A percentile compares a stretch with the other conserved stretches of the same genome.
Evolutionary conservation across 2,797 vertebrate species (phyloP).

Genomic region (Manis pentadactyla): DNA sequence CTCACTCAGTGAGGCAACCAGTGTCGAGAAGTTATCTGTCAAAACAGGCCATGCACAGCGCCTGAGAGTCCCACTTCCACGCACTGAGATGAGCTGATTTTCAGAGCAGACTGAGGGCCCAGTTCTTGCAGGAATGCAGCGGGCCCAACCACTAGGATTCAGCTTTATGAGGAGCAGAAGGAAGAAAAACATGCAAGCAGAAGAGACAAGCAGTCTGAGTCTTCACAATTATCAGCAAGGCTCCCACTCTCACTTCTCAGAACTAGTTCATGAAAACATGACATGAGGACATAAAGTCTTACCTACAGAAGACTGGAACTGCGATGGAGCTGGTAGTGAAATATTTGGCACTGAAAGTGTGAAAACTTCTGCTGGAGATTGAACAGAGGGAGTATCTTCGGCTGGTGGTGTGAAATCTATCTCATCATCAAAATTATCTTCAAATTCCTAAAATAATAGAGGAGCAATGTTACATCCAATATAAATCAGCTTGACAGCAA

Average conservation of each 20-base stretch:
- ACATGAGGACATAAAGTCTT: slow-evolving; percentile 18
- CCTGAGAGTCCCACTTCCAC: background rate
- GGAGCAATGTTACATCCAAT: background rate
- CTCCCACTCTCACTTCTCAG: background rate
- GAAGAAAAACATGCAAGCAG: background rate
- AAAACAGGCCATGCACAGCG: background rate
- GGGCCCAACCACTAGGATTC: background rate
- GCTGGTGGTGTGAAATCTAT: slow-evolving; percentile 98
- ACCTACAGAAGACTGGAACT: slow-evolving; percentile 92
- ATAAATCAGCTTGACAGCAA: background rate
- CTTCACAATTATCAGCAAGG: background rate
- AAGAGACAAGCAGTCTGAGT: background rate
- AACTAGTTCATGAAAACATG: background rate
- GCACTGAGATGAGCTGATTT: background rate
- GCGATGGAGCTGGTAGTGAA: slow-evolving; percentile 93
- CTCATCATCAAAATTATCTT: slow-evolving; percentile 98
- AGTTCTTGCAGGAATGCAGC: background rate
- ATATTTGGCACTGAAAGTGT: slow-evolving; percentile 95
- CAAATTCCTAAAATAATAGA: slow-evolving; percentile 92
- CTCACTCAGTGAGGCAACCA: background rate
- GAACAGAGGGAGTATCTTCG: slow-evolving; percentile 97
- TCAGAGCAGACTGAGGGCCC: background rate
- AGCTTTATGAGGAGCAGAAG: background rate
- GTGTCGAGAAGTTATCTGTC: background rate
- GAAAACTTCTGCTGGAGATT: slow-evolving; percentile 97